Base-by-base conservation (phyloP, 1,140 invertebrate species). In the Choristoneura fumiferana region DNA sequence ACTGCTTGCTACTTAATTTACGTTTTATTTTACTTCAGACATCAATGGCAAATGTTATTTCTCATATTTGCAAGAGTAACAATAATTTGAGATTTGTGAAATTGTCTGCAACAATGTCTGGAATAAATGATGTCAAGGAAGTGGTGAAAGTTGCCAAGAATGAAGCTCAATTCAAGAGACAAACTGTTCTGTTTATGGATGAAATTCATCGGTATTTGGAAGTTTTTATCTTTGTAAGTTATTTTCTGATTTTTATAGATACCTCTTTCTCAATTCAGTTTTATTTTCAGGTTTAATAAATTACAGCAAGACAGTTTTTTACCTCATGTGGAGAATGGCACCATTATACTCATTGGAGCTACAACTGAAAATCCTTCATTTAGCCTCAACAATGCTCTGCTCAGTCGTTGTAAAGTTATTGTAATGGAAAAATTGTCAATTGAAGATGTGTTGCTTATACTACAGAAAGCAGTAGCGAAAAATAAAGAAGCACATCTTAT, bases 321-420 rank as follows among this genome's bases (percentile, higher is more conserved):
- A 43, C 92, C 94, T 9, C 93, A 95, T 83, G 93, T 97, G 17
- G 96, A 97, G 85, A 93, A 92, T 78, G 95, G 96, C 0, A 94
- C 92, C 5, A 93, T 97, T n/a, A 94, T 91, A 22, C 79, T 97
- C 43, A 92, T 97, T 58, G 96, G 96, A 35, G 96, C 96, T 0
- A 97, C 96, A 1, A 97, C 96, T 53, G 95, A 97, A 85, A 97
- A 97, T 88, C 96, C 96, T 38, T 96, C 95, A 0, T 97, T 96
- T 78, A 93, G 92, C 74, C 91, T 97, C 22, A 97, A 96, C 78
- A 93, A 92, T 61, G 95, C 96, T 0, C 82, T 97, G 4, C 81
- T 97, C 0, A 96, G 95, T 87, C 88, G 96, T 22, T 95, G 94
- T 71, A 89, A 92, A 62, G 95, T 96, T 2, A 91, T 96, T 67